Base-by-base conservation (phyloP, 2,888 invertebrate genomes). In the Ernsta delagoae region DNA sequence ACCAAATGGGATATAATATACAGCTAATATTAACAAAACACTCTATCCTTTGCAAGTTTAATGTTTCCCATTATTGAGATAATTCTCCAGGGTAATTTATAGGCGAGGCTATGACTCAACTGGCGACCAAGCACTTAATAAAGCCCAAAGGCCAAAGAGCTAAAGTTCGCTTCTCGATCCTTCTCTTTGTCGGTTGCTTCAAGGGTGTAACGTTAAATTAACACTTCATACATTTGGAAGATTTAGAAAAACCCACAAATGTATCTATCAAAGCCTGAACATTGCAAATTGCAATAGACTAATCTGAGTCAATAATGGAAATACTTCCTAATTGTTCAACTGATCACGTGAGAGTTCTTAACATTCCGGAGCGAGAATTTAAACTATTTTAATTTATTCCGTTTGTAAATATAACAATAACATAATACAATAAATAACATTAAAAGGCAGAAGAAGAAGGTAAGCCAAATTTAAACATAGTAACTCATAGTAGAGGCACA, bases 51-150 rank as follows among this genome's bases (percentile, higher is more conserved):
- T 60, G n/a, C 45, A 31, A 7, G 60, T n/a, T 31, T 48, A 6
- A 60, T 31, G 31, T 43, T 48, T 60, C 24, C 45, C 31, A 45
- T 60, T 60, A 60, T 60, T 60, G 48, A 34, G 12, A 60, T 34
- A 48, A 60, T 60, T 60, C 60, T 60, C 60, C n/a, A 4, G 45
- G 45, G 60, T 60, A 45, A 60, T 48, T 48, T 60, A 60, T 48
- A 45, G 60, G 34, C 60, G 31, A 48, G 60, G 31, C 60, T 60
- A 48, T 60, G 45, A 60, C 11, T 60, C 45, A 60, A 12, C 34
- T n/a, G 12, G 16, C 50, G 64, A 45, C 64, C 34, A 34, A 48
- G 48, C 31, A 59, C 57, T 43, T 56, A 59, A 59, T 65, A 48
- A 65, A 48, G 59, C 36, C 65, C 45, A 45, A 48, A 45, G 12